Conservation (phyloP, 2,797 vertebrate genomes). For the Pelobates cultripes region DNA sequence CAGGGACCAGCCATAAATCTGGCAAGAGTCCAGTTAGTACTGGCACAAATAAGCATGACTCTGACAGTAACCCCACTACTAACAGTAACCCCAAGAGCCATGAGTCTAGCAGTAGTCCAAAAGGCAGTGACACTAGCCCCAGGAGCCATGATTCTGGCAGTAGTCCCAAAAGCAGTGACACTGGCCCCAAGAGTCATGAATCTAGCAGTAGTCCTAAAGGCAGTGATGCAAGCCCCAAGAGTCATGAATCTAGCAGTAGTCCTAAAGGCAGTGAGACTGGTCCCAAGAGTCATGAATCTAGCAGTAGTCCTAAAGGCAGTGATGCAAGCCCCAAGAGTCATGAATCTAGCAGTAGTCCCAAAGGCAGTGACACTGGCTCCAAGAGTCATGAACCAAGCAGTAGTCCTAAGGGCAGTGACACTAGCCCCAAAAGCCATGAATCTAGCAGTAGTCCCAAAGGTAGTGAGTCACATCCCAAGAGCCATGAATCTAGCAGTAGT, state of each 20-base stretch:
- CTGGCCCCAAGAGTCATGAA: neutral
- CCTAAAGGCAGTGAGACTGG: neutral
- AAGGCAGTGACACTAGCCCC: neutral
- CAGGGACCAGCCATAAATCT: neutral
- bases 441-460: too few species aligned
- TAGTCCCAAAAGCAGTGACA: neutral
- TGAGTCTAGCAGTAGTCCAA: neutral
- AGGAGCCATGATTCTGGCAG: neutral
- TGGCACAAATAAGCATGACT: neutral
- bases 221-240: neutral
- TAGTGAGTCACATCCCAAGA: too few species aligned
- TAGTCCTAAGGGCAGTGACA: too few species aligned
- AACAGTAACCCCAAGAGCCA: neutral
- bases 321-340: neutral
- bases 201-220: slow-evolving; percentile 4
- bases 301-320: too few species aligned
- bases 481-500: too few species aligned
- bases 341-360: neutral
- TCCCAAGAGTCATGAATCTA: too few species aligned
- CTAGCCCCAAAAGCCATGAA: too few species aligned
- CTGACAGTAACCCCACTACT: neutral
- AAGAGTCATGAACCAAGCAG: too few species aligned
- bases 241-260: neutral
- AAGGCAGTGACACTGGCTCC: too few species aligned
- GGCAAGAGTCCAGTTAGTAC: neutral